These are phyloP conservation scores for Mythimna impura DNA, from an alignment of 2,888 invertebrate species.

Conservation along the genomic window DNA sequence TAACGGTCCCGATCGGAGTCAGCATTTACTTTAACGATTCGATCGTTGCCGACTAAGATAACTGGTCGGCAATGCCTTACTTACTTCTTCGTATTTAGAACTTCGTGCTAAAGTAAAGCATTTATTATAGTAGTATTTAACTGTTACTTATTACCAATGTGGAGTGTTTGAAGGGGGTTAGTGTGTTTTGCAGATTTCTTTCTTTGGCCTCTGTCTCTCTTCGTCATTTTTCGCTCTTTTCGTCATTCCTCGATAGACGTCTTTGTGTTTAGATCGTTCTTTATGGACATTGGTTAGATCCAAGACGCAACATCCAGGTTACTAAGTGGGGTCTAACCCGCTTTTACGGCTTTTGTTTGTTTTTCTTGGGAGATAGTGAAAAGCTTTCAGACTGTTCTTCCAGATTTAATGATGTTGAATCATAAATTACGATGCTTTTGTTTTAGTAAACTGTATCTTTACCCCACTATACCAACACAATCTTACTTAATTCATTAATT, in stretches of 20 bases:
- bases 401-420: neutral
- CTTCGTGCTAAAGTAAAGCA: conserved; percentile 20
- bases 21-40: conserved; percentile 74
- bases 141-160: conserved; percentile 28
- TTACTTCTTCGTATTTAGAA: conserved; percentile 43
- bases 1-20: conserved; percentile 66
- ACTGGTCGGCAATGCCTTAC: conserved; percentile 54
- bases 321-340: no score
- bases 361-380: neutral
- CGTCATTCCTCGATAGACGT: no score
- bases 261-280: no score
- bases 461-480: no score
- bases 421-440: no score
- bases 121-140: conserved; percentile 22
- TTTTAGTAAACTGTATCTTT: no score
- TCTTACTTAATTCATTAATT: neutral
- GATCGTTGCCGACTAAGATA: conserved; percentile 64
- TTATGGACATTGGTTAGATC: no score
- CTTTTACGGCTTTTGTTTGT: neutral
- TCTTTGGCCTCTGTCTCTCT: neutral
- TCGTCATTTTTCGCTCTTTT: no score
- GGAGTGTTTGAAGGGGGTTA: neutral
- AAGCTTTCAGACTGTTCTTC: neutral
- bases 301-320: no score
- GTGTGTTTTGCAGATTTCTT: neutral